Percentiles rank a stretch among this genome's conserved stretches.
phyloP scores from a whole-genome alignment of 2,888 invertebrate genomes.

The Uloborus plumipes region DNA sequence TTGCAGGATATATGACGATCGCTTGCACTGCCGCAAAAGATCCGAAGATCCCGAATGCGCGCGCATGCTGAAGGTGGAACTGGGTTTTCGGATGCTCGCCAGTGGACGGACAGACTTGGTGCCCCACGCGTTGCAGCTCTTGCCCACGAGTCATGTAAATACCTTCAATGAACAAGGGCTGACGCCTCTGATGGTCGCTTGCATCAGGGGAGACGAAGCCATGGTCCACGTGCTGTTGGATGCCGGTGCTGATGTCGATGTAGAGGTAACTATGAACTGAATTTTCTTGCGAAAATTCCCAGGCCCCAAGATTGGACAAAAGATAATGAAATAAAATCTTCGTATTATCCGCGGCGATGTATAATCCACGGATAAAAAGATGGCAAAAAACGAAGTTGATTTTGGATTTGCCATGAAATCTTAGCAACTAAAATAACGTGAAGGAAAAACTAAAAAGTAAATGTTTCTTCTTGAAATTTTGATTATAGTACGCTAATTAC shows the following conservation, averaged over 20 bases:
- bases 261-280: slow-evolving; percentile 73
- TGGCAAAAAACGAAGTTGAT: too few relatives aligned
- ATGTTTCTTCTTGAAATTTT: too few relatives aligned
- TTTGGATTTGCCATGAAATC: too few relatives aligned
- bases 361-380: too few relatives aligned
- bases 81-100: slow-evolving; percentile 85
- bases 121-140: slow-evolving; percentile 81
- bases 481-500: too few relatives aligned
- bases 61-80: slow-evolving; percentile 78
- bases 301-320: too few relatives aligned
- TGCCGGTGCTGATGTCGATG: slow-evolving; percentile 84
- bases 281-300: too few relatives aligned
- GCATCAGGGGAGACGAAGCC: slow-evolving; percentile 83
- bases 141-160: slow-evolving; percentile 76
- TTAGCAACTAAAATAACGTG: too few relatives aligned
- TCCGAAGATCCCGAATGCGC: slow-evolving; percentile 76
- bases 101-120: slow-evolving; percentile 85
- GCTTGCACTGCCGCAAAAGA: slow-evolving; percentile 71
- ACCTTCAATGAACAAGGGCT: slow-evolving; percentile 75
- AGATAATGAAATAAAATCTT: too few relatives aligned
- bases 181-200: slow-evolving; percentile 87
- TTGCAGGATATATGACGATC: slow-evolving; percentile 74
- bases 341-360: too few relatives aligned
- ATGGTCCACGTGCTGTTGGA: slow-evolving; percentile 82
- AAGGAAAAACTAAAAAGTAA: too few relatives aligned